Conservation (phyloP, 2,113 vertebrate genomes). For the Callipepla squamata region DNA sequence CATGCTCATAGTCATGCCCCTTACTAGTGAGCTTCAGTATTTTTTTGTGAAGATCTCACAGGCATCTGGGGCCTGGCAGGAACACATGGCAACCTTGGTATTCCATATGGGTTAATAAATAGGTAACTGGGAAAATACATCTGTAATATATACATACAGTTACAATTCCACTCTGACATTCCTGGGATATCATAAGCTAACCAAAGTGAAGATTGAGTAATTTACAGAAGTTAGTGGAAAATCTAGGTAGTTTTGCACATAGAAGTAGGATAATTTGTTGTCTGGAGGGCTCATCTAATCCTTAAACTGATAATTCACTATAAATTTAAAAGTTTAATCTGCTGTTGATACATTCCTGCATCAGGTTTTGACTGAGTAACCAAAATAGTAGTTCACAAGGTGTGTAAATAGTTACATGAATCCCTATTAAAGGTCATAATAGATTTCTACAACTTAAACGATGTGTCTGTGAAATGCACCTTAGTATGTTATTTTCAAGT, state of each 20-base stretch:
- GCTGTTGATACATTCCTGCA: neutral
- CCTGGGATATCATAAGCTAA: conserved; percentile 1
- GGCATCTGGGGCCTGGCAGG: neutral
- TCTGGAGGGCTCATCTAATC: neutral
- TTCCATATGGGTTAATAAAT: conserved; percentile 18
- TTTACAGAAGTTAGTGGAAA: neutral
- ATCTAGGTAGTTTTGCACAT: neutral
- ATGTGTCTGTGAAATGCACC: conserved; percentile 11
- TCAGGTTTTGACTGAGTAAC: neutral
- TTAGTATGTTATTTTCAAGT: conserved; percentile 6
- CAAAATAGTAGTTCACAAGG: neutral
- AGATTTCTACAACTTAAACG: neutral
- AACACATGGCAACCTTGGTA: neutral
- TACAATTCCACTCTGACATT: neutral
- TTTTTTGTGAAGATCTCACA: conserved; percentile 24
- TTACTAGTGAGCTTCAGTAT: neutral
- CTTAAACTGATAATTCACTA: conserved; percentile 33
- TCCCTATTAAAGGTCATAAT: neutral
- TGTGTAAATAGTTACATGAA: neutral
- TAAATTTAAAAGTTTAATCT: neutral
- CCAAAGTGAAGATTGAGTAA: neutral
- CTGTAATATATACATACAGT: neutral
- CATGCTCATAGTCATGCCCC: neutral
- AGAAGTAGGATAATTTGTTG: neutral
- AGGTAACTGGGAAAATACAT: neutral